Conservation (phyloP, 2,797 vertebrate species). For the Acipenser ruthenus region DNA sequence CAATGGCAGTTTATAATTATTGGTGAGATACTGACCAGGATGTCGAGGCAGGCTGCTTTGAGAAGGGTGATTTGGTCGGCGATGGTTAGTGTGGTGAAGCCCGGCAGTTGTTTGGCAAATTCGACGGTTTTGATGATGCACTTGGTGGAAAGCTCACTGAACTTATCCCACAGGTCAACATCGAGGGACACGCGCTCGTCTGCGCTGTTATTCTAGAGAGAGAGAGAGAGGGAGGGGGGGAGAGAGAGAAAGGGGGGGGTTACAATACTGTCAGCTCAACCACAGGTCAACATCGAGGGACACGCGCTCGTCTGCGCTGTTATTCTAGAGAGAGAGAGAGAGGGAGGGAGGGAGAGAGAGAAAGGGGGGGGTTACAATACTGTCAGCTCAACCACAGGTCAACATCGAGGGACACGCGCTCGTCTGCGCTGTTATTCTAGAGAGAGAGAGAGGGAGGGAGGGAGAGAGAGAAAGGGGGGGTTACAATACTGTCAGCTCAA, state of each 20-base stretch:
- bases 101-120: constrained; percentile 94
- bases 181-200: constrained; percentile 88
- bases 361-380: too few relatives aligned
- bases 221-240: not conserved
- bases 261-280: not conserved
- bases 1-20: too few relatives aligned
- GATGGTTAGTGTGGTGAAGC: constrained; percentile 93
- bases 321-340: too few relatives aligned
- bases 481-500: too few relatives aligned
- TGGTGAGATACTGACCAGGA: constrained; percentile 69
- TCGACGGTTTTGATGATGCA: constrained; percentile 98
- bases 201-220: constrained; percentile 83
- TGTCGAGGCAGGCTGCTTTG: constrained; percentile 95
- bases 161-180: constrained; percentile 96
- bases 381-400: too few relatives aligned
- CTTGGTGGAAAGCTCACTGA: constrained; percentile 95
- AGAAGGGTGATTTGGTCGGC: constrained; percentile 98
- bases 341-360: too few relatives aligned
- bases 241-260: not conserved
- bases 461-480: too few relatives aligned
- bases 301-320: too few relatives aligned
- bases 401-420: too few relatives aligned
- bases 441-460: too few relatives aligned
- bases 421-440: too few relatives aligned
- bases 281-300: too few relatives aligned